Evolutionary conservation across 2,797 vertebrate genomes (phyloP).

Genomic region (Pangasius macronema): DNA sequence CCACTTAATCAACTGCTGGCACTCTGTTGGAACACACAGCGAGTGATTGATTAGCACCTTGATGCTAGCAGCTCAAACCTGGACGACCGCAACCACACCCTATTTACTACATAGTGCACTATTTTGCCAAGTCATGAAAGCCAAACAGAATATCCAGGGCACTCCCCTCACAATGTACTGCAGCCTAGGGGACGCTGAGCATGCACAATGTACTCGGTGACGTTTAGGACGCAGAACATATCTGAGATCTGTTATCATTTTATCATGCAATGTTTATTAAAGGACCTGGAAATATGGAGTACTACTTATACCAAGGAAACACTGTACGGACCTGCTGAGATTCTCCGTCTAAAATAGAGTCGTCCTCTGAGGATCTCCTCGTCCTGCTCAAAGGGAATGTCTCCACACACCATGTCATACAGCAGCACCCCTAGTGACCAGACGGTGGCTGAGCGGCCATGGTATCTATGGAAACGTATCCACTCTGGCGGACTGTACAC

Average conservation of each 20-base stretch:
- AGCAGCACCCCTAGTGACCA: slow-evolving; percentile 96
- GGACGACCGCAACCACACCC: neutral
- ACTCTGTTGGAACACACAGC: slow-evolving; percentile 76
- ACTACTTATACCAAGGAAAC: neutral
- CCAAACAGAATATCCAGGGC: neutral
- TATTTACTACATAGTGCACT: neutral
- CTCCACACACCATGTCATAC: slow-evolving; percentile 97
- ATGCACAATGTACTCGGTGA: neutral
- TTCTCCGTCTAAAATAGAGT: slow-evolving; percentile 90
- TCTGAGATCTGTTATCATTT: neutral
- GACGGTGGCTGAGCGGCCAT: slow-evolving; percentile 92
- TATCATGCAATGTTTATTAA: neutral
- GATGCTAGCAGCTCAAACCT: neutral
- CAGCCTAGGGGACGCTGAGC: neutral
- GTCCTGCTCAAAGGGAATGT: slow-evolving; percentile 96
- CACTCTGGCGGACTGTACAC: slow-evolving; percentile 97
- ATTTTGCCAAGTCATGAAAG: neutral
- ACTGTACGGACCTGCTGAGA: slow-evolving; percentile 82
- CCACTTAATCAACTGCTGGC: slow-evolving; percentile 95
- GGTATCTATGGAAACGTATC: slow-evolving; percentile 95
- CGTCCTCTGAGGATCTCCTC: slow-evolving; percentile 91
- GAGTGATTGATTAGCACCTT: slow-evolving; percentile 3
- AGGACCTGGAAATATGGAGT: neutral
- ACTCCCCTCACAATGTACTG: neutral
- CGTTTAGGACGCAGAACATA: too few relatives aligned